Conservation (phyloP, 2,797 vertebrate genomes). For the Triplophysa yarkandensis region DNA sequence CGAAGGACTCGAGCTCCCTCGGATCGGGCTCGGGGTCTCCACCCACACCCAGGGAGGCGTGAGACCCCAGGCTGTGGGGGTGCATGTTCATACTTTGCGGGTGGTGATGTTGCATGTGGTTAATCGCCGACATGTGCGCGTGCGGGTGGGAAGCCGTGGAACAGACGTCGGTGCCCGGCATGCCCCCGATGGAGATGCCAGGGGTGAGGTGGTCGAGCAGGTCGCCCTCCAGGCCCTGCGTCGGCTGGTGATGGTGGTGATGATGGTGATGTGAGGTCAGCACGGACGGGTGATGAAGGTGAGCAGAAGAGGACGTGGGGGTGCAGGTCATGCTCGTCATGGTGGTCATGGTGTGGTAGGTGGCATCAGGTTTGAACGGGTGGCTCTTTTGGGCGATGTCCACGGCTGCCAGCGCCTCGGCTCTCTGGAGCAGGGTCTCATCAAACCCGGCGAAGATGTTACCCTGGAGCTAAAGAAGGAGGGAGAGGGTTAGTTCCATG, state of each 20-base stretch:
- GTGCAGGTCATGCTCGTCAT: constrained; percentile 92
- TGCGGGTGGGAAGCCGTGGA: constrained; percentile 84
- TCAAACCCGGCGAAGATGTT: constrained; percentile 94
- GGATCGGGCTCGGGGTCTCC: constrained; percentile 87
- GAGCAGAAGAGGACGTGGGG: constrained; percentile 85
- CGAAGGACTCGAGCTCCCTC: constrained; percentile 89
- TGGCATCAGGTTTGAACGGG: constrained; percentile 91
- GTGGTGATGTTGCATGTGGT: constrained; percentile 87
- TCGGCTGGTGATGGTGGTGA: constrained; percentile 78
- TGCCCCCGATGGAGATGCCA: constrained; percentile 78
- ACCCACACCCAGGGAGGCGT: constrained; percentile 73
- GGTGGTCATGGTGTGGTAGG: constrained; percentile 94
- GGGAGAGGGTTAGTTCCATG: constrained; percentile 5
- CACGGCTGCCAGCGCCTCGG: constrained; percentile 91
- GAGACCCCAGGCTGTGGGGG: constrained; percentile 80
- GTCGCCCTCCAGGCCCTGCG: constrained; percentile 86
- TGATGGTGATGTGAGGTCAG: constrained; percentile 82
- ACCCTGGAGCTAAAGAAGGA: constrained; percentile 76
- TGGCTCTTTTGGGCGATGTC: constrained; percentile 90
- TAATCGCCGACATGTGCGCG: constrained; percentile 88
- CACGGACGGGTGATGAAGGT: constrained; percentile 90
- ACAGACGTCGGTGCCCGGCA: constrained; percentile 85
- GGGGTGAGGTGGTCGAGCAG: constrained; percentile 88
- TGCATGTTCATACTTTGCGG: constrained; percentile 86
- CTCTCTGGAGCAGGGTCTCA: constrained; percentile 86